Percentiles rank a stretch among this genome's conserved stretches.
Conservation (phyloP, 2,797 vertebrate genomes). For the Eulemur mongoz region DNA sequence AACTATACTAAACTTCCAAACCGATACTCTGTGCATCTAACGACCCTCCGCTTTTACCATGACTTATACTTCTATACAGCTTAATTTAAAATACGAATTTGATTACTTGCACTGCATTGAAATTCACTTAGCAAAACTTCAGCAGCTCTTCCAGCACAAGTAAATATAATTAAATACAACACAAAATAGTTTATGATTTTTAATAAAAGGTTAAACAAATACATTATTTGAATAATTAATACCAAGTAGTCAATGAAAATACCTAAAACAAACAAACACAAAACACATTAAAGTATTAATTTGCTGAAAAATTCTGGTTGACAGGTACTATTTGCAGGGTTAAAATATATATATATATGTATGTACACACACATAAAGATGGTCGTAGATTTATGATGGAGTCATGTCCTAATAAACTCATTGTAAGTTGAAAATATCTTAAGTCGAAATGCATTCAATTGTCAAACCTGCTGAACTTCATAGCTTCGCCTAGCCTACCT, state of each 20-base stretch:
- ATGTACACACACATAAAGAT: neutral
- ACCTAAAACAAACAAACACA: neutral
- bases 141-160: neutral
- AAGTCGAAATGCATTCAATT: neutral
- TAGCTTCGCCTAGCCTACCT: neutral
- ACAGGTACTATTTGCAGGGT: neutral
- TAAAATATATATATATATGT: neutral
- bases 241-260: neutral
- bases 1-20: neutral
- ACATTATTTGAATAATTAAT: conserved; percentile 1
- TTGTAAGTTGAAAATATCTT: neutral
- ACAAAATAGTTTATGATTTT: neutral
- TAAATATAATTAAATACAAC: neutral
- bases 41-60: neutral
- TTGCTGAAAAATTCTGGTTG: neutral
- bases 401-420: neutral
- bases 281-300: neutral
- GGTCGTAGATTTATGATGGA: neutral
- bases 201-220: neutral
- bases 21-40: neutral
- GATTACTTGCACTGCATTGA: neutral
- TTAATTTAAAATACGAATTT: neutral
- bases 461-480: neutral
- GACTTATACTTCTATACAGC: neutral
- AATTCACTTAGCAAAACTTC: neutral